Evolutionary conservation across 2,113 vertebrate genomes (phyloP).

Genomic region (Uria lomvia): DNA sequence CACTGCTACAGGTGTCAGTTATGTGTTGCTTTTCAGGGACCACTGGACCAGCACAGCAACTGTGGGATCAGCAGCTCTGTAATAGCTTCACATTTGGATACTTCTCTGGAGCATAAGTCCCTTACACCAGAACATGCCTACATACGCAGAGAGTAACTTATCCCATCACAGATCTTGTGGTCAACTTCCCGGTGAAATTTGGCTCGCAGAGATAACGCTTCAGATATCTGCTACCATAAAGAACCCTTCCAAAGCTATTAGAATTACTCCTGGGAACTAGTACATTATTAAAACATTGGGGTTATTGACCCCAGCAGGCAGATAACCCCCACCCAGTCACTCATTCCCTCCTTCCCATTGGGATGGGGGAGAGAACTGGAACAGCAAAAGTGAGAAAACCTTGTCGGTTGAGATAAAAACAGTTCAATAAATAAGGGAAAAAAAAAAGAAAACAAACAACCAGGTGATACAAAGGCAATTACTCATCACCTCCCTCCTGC

Average conservation of each 20-base stretch:
- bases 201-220: neutral
- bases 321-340: neutral
- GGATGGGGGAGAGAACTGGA: neutral
- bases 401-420: neutral
- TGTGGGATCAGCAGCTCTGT: neutral
- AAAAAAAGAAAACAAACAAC: neutral
- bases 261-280: neutral
- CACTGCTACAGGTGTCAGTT: neutral
- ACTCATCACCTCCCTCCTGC: neutral
- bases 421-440: neutral
- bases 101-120: neutral
- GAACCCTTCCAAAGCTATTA: neutral
- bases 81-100: neutral
- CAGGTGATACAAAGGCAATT: neutral
- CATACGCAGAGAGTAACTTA: neutral
- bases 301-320: neutral
- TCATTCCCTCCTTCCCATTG: neutral
- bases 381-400: neutral
- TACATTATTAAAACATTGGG: neutral
- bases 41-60: neutral
- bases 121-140: neutral
- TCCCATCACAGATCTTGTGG: neutral
- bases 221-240: neutral
- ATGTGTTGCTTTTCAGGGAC: neutral
- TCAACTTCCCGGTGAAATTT: neutral